A percentile compares a stretch with the other conserved stretches of the same genome.
These are phyloP conservation scores for Entomyzon cyanotis DNA, from an alignment of 2,113 vertebrate species.

Conservation along the genomic window DNA sequence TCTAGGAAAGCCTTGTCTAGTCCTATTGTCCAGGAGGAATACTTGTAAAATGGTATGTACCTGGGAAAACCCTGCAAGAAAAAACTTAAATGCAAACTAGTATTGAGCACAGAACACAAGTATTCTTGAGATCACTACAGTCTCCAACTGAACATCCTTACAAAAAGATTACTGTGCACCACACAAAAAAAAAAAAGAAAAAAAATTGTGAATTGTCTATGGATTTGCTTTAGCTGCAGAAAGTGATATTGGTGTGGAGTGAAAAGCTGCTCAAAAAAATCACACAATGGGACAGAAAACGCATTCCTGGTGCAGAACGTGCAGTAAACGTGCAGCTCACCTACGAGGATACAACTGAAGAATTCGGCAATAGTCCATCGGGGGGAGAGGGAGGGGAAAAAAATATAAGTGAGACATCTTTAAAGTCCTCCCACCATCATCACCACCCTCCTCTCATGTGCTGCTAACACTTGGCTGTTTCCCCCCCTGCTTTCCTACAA, in stretches of 20 bases:
- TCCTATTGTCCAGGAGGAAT: background rate
- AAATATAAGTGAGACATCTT: slow-evolving; percentile 75
- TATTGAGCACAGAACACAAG: background rate
- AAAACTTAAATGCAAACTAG: slow-evolving; percentile 5
- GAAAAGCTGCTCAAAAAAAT: slow-evolving; percentile 77
- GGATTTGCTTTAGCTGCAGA: slow-evolving; percentile 71
- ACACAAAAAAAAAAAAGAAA: background rate
- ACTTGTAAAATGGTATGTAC: background rate
- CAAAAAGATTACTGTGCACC: slow-evolving; percentile 45
- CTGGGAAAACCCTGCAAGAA: background rate
- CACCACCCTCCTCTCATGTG: slow-evolving; percentile 53
- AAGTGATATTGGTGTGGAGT: slow-evolving; percentile 77
- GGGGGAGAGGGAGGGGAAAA: slow-evolving; percentile 69
- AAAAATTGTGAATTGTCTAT: slow-evolving; percentile 68
- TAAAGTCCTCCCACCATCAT: slow-evolving; percentile 36
- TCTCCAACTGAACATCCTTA: slow-evolving; percentile 39
- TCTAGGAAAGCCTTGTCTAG: background rate
- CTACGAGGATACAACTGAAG: slow-evolving; percentile 75
- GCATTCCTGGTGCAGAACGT: slow-evolving; percentile 83
- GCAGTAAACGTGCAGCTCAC: slow-evolving; percentile 84
- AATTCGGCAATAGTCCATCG: slow-evolving; percentile 77
- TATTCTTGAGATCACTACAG: background rate
- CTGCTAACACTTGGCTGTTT: background rate
- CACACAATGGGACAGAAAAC: slow-evolving; percentile 79
- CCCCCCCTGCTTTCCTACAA: background rate